A percentile compares a stretch with the other conserved stretches of the same genome.
These are phyloP conservation scores for Asbolus verrucosus DNA, from an alignment of 1,140 invertebrate species.

Conservation along the genomic window DNA sequence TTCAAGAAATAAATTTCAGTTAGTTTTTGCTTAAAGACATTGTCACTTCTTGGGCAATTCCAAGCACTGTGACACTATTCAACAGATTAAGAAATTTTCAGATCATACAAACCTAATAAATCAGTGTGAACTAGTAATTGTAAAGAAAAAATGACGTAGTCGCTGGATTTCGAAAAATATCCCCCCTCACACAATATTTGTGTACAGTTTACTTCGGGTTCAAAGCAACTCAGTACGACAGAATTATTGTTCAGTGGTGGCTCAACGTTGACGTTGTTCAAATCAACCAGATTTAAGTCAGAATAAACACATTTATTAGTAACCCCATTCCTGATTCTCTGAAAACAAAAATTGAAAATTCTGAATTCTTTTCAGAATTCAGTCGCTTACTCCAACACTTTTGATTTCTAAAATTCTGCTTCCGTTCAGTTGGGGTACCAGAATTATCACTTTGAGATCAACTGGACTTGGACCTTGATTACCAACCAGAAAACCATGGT, in stretches of 20 bases:
- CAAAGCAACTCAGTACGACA: constrained; percentile 29
- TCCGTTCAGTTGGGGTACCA: constrained; percentile 27
- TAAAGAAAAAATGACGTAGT: constrained; percentile 41
- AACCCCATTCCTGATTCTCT: constrained; percentile 21
- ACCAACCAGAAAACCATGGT: constrained; percentile 40
- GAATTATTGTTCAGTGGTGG: no score
- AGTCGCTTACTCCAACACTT: constrained; percentile 41
- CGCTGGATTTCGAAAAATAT: constrained; percentile 41
- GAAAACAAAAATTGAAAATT: no score
- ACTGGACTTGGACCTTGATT: constrained; percentile 48
- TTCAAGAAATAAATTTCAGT: no score
- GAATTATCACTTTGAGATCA: constrained; percentile 26
- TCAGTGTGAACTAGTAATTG: constrained; percentile 16
- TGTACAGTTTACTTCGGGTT: constrained; percentile 15
- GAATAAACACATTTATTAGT: background rate
- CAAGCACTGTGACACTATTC: no score
- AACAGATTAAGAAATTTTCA: no score
- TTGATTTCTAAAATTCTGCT: constrained; percentile 33
- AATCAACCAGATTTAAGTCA: background rate
- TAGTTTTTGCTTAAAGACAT: no score
- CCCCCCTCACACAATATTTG: constrained; percentile 33
- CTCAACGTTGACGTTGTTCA: constrained; percentile 14
- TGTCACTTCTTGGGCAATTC: no score
- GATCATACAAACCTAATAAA: constrained; percentile 26
- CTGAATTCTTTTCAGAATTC: no score